Base-by-base conservation (phyloP, 2,113 vertebrate genomes). In the Megalops atlanticus region DNA sequence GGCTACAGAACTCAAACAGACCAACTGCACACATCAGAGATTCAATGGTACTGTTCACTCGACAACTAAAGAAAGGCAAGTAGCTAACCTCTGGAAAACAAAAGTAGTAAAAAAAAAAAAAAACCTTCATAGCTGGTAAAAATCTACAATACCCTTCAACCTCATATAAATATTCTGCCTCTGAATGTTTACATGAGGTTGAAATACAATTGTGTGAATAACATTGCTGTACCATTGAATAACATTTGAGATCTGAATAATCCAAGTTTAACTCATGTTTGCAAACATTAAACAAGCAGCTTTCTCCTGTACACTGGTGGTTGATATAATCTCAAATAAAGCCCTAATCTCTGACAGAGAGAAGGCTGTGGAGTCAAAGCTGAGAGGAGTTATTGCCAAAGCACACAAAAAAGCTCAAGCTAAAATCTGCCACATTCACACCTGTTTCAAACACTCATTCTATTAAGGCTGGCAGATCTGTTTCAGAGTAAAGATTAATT, bases 401-500 rank as follows among this genome's bases (percentile, higher is more conserved):
- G 81, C 81, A 78, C 82, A 84, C 85, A 87, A 85, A 87, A 84
- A 86, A 81, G 35, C 52, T 68, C 81, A 83, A 84, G 86, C 81
- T 80, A 27, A 85, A 86, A 82, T 76, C 88, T 84, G 86, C 84
- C 86, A 83, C 83, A 78, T 41, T 39, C 80, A 41, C 79, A 78
- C 54, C 27, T 76, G 81, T 82, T 86, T 84, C 84, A 86, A 84
- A 78, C 78, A 85, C 75, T 52, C 38, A 47, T 47, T 80, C 84
- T 49, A 76, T 72, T 54, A 86, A 82, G 81, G 72, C 52, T 85
- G 80, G 36, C 81, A 73, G 58, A 43, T 80, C 82, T 80, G 81
- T 78, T 84, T 81, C 79, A 84, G 76, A 84, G 79, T 84, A 85
- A 87, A 87, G 81, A 83, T 83, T 82, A 78, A 85, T 88, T 86